Evolutionary conservation across 2,888 invertebrate genomes (phyloP), one percentile per base, ranked within the genome.

Genomic region (Falcaria lacertinaria): DNA sequence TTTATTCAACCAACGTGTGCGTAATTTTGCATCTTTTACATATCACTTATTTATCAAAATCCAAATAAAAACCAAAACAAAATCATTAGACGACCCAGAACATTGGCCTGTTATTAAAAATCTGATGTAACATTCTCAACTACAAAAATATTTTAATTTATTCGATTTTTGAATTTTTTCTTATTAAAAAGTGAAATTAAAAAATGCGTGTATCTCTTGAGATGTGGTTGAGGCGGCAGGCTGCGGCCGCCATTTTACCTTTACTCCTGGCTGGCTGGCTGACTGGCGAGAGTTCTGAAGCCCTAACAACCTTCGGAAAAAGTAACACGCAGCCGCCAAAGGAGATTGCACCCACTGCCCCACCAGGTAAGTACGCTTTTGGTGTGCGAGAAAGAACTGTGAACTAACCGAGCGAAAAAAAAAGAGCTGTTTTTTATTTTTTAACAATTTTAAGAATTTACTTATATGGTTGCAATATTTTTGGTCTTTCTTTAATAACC

Each of bases 291-390:
- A 81, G 85, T 6, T 91, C 92, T 1, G 91, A 92, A 60, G 93
- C 93, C 0, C 79, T 94, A 45, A 93, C 93, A 0, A 93, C 94
- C 14, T 94, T 94, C 57, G 94, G 94, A 34, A 93, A 94, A 76
- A 91, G 91, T 46, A 91, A 90, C 64, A 91, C 92, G 11, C 90
- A 89, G 57, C 85, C 90, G 25, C 90, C 92, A 7, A 91, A 90
- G 47, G 81, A 82, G 33, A 84, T 91, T 4, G 88, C 85, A 19
- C 91, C 91, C 25, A 91, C 91, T 6, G 80, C 90, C 38, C 87
- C 91, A 11, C 91, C 91, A 61, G 90, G 93, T 93, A 83, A 90
- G 89, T 65, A n/a, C 32, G 15, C 1, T 19, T 19, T 19, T 19
- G 2, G 19, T 5, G 19, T 19, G 19, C 3, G 3, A 19, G 5